Percentiles rank a stretch among this genome's conserved stretches.
phyloP scores from a whole-genome alignment of 2,888 invertebrate species.

The Tetramorium bicarinatum region DNA sequence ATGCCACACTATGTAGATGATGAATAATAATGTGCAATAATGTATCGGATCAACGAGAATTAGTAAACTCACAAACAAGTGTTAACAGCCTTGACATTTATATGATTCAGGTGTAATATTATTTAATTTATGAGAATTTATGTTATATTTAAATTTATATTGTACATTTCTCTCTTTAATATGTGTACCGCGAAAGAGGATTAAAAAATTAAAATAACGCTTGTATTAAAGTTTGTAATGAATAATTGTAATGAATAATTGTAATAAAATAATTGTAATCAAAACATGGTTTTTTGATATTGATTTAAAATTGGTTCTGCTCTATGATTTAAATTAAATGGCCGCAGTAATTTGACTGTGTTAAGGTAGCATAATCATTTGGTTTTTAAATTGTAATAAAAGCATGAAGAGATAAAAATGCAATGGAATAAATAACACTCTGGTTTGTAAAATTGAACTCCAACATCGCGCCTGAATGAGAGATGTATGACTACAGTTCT shows the following conservation, averaged over 20 bases:
- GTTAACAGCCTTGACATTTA: background rate
- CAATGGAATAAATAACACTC: slow-evolving; percentile 17
- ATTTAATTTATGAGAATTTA: background rate
- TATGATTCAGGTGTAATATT: background rate
- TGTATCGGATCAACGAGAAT: background rate
- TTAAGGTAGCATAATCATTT: too few species aligned
- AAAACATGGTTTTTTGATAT: too few species aligned
- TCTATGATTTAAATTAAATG: too few species aligned
- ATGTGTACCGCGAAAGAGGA: background rate
- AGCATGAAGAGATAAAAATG: background rate
- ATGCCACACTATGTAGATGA: background rate
- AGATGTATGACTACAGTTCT: background rate
- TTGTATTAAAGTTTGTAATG: background rate
- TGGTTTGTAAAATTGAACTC: background rate
- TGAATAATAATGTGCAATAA: background rate
- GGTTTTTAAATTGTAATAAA: too few species aligned
- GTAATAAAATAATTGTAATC: too few species aligned
- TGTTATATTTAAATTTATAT: too few species aligned
- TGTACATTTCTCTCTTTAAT: background rate
- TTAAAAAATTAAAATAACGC: background rate
- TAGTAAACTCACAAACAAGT: background rate
- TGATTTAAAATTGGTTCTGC: too few species aligned
- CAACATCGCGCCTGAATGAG: background rate
- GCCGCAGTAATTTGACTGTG: too few species aligned
- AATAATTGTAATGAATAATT: too few species aligned